Base-by-base conservation (phyloP, 2,888 invertebrate species). In the Glaucopsyche alexis region DNA sequence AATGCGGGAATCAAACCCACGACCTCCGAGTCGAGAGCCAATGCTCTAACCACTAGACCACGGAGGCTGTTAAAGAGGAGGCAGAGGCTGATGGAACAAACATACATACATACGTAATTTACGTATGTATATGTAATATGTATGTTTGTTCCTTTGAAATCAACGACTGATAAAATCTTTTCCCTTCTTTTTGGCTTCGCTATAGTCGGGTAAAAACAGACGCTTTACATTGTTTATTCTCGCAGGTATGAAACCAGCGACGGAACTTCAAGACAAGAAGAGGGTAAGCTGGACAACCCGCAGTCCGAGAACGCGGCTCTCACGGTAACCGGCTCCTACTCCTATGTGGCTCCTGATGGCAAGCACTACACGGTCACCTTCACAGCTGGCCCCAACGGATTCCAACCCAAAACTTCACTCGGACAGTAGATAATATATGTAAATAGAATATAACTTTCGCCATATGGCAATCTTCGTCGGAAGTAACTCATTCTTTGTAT, bases 231-330 rank as follows among this genome's bases (percentile, higher is more conserved):
- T 16, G 16, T 66, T 38, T 75, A 77, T 78, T 29, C 29, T 29
- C 3, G 4, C 88, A 94, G 95, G 45, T 95, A 94, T 75, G 95
- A 95, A 81, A 95, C 95, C 40, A 95, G 95, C 79, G 95, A 95
- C 77, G 95, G 95, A 69, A 95, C 94, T 72, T 94, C 94, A 16
- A 91, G 94, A 74, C 94, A 94, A 77, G 96, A 96, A 82, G 93
- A 94, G 80, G 95, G 95, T 38, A 94, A 94, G 76, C 80, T 96
- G 2, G 95, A 95, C 87, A 93, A 94, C 75, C 95, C 95, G 73
- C 90, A 94, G 29, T 88, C 92, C 0, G 95, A 95, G 75, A 94
- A 95, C 77, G 95, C 95, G 77, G 93, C 95, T 6, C 86, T 95
- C 5, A 93, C 94, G 1, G 95, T 95, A 5, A 94, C 93, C 11